Conservation (phyloP, 1,140 invertebrate genomes). For the Sinella curviseta region DNA sequence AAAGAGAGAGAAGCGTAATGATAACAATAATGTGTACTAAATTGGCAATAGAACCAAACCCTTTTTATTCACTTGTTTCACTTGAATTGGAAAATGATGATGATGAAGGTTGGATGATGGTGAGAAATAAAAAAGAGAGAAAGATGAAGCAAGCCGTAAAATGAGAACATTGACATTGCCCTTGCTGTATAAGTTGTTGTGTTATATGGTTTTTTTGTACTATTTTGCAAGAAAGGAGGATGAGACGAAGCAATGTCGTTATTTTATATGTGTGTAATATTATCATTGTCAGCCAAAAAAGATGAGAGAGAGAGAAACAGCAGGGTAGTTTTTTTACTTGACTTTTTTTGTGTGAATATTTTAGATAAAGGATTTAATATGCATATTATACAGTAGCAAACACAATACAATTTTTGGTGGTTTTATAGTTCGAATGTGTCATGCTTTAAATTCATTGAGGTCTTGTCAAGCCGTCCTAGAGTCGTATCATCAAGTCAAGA, state of each 20-base stretch:
- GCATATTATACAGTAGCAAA: no score
- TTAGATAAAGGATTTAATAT: background rate
- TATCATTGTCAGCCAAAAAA: background rate
- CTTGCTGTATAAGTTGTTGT: background rate
- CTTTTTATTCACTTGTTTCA: background rate
- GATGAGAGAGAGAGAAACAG: no score
- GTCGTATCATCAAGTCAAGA: no score
- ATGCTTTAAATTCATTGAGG: conserved; percentile 5
- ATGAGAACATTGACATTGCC: conserved; percentile 14
- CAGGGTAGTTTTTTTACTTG: background rate
- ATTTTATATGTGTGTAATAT: no score
- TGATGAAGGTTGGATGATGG: background rate
- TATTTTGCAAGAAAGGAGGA: no score
- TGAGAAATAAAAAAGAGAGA: background rate
- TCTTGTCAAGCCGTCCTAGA: background rate
- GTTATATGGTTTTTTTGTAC: no score
- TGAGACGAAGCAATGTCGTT: no score
- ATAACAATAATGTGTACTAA: no score
- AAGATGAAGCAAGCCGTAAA: background rate
- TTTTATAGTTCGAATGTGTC: no score
- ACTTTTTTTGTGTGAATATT: background rate
- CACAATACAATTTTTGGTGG: no score
- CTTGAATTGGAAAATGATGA: background rate
- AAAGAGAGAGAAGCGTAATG: background rate
- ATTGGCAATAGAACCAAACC: no score